A percentile compares a stretch with the other conserved stretches of the same genome.
phyloP scores from a whole-genome alignment of 2,113 vertebrate species.

The Oreochromis spilurus region DNA sequence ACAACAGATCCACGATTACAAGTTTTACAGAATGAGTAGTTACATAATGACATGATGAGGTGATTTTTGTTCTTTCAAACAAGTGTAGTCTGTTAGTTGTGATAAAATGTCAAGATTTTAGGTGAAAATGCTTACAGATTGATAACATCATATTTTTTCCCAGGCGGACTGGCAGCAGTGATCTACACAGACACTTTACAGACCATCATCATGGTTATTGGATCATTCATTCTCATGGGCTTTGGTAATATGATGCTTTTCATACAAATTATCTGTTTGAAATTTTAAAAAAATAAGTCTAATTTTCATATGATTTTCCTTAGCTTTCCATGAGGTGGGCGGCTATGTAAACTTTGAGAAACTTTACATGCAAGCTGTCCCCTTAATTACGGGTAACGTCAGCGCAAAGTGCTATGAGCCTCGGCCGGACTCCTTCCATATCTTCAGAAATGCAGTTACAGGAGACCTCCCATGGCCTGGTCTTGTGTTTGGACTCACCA shows the following conservation, averaged over 20 bases:
- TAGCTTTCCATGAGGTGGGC: constrained; percentile 85
- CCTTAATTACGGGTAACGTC: constrained; percentile 12
- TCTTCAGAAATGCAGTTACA: constrained; percentile 80
- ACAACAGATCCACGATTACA: background rate
- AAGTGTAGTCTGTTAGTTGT: background rate
- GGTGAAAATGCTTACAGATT: background rate
- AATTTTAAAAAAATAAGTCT: background rate
- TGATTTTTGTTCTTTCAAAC: background rate
- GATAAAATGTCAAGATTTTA: constrained; percentile 14
- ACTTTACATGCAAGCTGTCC: constrained; percentile 83
- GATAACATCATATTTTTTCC: background rate
- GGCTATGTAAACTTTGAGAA: constrained; percentile 79
- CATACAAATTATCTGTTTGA: background rate
- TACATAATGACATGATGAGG: background rate
- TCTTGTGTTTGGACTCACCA: constrained; percentile 82
- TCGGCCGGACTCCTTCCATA: constrained; percentile 81
- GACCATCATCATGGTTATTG: constrained; percentile 89
- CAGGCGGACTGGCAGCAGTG: constrained; percentile 88
- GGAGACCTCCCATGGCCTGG: constrained; percentile 94
- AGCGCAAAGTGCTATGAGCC: constrained; percentile 76
- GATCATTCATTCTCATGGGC: constrained; percentile 88
- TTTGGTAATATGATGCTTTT: constrained; percentile 76
- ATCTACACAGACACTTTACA: constrained; percentile 98
- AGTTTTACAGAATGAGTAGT: background rate
- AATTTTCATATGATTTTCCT: background rate